Evolutionary conservation across 2,797 vertebrate genomes (phyloP), one percentile per base, ranked within the genome.

Genomic region (Sebastes matsubarae): DNA sequence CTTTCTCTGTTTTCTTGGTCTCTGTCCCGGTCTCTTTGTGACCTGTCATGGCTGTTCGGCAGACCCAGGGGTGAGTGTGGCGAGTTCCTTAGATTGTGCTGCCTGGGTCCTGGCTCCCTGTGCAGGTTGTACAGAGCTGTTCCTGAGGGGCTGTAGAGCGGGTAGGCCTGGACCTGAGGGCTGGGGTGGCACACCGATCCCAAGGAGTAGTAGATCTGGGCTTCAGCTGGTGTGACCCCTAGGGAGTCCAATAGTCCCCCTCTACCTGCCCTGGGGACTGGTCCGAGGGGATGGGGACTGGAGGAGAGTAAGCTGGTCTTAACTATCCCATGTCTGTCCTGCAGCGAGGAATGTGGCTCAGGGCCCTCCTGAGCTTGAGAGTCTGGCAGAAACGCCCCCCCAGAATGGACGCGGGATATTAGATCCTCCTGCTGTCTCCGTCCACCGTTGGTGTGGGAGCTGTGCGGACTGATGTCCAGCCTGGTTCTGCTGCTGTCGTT

Each of bases 181-280:
- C 80, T 90, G 42, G 87, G 87, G 74, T 89, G 87, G 73, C 89
- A 93, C 66, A 93, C 91, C 1, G 95, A 94, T 82, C 94, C 94
- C 79, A 95, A 75, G 32, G 95, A 94, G 84, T 96, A 96, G 85
- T 95, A 96, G 72, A 96, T 94, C 78, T 96, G 96, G 79, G 95
- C 94, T 80, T 95, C 94, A 59, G 94, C 81, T 73, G 92, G 82
- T 69, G 93, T 90, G 63, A 80, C 69, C 68, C 89, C 88, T 27
- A 90, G 54, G 66, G 91, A 80, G 71, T 96, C 95, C 82, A 94
- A 64, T 25, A 89, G 72, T 24, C 87, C 90, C 78, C 87, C 90
- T 87, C 94, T 93, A 74, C 89, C 86, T 24, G 83, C 74, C 80
- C 92, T 91, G 68, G 90, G 69, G 14, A 96, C 95, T 60, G 90